These are phyloP conservation scores for Atta texana DNA, from an alignment of 1,140 invertebrate genomes.

Conservation along the genomic window DNA sequence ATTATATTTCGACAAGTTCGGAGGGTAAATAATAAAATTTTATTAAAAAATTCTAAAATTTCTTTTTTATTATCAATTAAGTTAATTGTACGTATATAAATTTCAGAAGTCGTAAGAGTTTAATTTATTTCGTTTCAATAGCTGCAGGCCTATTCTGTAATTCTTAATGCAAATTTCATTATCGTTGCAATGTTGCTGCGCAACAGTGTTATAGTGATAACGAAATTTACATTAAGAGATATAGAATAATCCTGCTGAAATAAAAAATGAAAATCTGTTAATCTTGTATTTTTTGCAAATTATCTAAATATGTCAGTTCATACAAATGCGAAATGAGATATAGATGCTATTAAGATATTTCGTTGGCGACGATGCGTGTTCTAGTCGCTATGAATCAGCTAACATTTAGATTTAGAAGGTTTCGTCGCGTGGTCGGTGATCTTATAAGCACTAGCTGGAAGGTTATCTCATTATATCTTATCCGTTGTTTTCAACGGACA, in stretches of 20 bases:
- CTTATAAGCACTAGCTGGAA: slow-evolving; percentile 81
- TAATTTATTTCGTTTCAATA: not conserved
- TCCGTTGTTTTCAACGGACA: slow-evolving; percentile 82
- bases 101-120: not conserved
- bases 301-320: not conserved
- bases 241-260: not conserved
- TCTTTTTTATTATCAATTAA: not conserved
- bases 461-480: slow-evolving; percentile 85
- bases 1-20: not conserved
- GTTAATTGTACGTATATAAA: not conserved
- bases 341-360: slow-evolving; percentile 53
- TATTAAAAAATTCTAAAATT: not conserved
- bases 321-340: not conserved
- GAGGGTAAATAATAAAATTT: not conserved
- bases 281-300: not conserved
- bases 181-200: too few species aligned
- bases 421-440: slow-evolving; percentile 85
- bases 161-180: too few species aligned
- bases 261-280: not conserved
- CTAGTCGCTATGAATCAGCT: slow-evolving; percentile 72
- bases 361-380: slow-evolving; percentile 57
- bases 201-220: too few species aligned
- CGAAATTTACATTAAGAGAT: too few species aligned
- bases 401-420: slow-evolving; percentile 84
- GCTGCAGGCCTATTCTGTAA: too few species aligned